Base-by-base conservation (phyloP, 2,113 vertebrate genomes). In the Menura novaehollandiae region DNA sequence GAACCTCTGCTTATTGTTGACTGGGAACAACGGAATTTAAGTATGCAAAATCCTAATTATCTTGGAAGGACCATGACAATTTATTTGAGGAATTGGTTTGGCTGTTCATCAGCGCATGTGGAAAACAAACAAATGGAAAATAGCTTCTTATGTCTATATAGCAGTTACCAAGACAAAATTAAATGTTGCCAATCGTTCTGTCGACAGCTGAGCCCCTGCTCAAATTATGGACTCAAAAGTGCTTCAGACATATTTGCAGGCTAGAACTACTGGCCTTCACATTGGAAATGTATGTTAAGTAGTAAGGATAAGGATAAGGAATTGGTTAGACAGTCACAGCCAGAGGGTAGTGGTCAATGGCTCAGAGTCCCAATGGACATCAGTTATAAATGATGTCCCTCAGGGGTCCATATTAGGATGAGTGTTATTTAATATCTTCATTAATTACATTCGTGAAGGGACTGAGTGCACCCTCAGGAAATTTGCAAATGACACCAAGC, bases 71-170 rank as follows among this genome's bases (percentile, higher is more conserved):
- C 63, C 1, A 0, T 43, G 35, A 39, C 2, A 2, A 67, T 93
- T 91, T 88, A 82, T 94, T 77, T 75, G 76, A 88, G 72, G 72
- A 93, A 91, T 58, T 86, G 66, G 56, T 55, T 64, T 91, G 74
- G 63, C 59, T 91, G 78, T 75, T 96, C 49, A 59, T 90, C 64
- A 68, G 64, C 0, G 0, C 32, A 10, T 55, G 35, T 47, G 35
- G 88, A 66, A 55, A 79, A 71, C 27, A 92, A 89, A 85, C 56
- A 92, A 86, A 86, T 22, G 30, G 64, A 66, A 95, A 91, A 52
- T 56, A 85, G 79, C 53, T 95, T 77, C 56, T 73, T 86, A 17
- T 3, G 26, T n/a, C 60, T 84, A 17, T 84, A 64, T 17, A 60
- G 52, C 68, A 84, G 59, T 72, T 91, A 84, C 33, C 41, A 72